Percentiles rank a stretch among this genome's conserved stretches.
Conservation (phyloP, 2,888 invertebrate species). For the Hypolimnas misippus region DNA sequence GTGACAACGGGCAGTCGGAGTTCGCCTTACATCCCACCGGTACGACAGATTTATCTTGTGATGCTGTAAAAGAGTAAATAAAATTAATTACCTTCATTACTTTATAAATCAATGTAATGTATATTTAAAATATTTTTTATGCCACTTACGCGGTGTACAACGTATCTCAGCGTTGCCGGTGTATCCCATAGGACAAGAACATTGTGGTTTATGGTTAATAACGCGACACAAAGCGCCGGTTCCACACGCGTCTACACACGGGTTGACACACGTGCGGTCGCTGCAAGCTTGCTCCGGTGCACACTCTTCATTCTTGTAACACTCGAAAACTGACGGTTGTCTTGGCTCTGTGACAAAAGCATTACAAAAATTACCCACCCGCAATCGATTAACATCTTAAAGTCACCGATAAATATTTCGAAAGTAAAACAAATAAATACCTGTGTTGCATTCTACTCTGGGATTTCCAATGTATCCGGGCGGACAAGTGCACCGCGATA, state of each 20-base stretch:
- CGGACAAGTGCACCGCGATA: slow-evolving; percentile 91
- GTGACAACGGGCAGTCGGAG: slow-evolving; percentile 91
- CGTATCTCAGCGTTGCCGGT: slow-evolving; percentile 88
- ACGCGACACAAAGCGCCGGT: slow-evolving; percentile 92
- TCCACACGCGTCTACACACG: slow-evolving; percentile 91
- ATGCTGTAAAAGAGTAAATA: slow-evolving; percentile 71
- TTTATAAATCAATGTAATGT: not conserved
- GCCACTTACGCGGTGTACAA: slow-evolving; percentile 91
- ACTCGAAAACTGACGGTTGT: slow-evolving; percentile 84
- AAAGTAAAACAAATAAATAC: slow-evolving; percentile 58
- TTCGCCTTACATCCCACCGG: slow-evolving; percentile 89
- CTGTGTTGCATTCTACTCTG: slow-evolving; percentile 88
- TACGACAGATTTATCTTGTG: slow-evolving; percentile 78
- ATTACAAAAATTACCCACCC: not conserved
- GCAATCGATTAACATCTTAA: not conserved
- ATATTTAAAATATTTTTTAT: not conserved
- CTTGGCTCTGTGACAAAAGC: slow-evolving; percentile 66
- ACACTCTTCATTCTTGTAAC: slow-evolving; percentile 91
- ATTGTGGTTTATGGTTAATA: slow-evolving; percentile 89
- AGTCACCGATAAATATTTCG: not conserved
- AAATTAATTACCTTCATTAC: not conserved
- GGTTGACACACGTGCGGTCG: slow-evolving; percentile 91
- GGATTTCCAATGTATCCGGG: slow-evolving; percentile 91
- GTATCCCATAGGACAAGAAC: slow-evolving; percentile 92
- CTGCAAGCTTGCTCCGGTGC: slow-evolving; percentile 88